Evolutionary conservation across 2,888 invertebrate genomes (phyloP).

Genomic region (Athripsodes cinereus): DNA sequence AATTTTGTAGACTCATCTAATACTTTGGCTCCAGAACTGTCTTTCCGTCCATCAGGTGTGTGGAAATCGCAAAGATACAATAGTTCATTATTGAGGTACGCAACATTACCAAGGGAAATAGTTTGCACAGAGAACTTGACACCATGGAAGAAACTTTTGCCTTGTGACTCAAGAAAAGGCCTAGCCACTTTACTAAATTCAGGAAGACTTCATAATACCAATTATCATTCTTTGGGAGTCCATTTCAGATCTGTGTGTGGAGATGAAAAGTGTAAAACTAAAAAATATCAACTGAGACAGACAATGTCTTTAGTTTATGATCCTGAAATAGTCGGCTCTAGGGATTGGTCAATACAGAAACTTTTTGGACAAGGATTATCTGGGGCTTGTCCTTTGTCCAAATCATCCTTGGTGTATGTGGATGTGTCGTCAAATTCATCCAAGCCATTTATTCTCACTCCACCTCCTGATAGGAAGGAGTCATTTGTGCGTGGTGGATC

Average conservation of each 20-base stretch:
- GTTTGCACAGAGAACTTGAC: slow-evolving; percentile 99
- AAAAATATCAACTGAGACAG: slow-evolving; percentile 74
- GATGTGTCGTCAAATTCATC: slow-evolving; percentile 64
- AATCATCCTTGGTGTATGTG: slow-evolving; percentile 71
- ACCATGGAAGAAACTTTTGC: slow-evolving; percentile 95
- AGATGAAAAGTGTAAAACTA: slow-evolving; percentile 51
- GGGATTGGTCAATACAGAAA: slow-evolving; percentile 82
- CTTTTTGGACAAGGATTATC: slow-evolving; percentile 82
- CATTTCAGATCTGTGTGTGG: slow-evolving; percentile 77
- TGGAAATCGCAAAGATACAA: slow-evolving; percentile 43
- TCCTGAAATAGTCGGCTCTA: slow-evolving; percentile 56
- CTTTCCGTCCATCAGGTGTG: slow-evolving; percentile 71
- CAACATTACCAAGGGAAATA: slow-evolving; percentile 90
- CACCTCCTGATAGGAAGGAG: slow-evolving; percentile 53
- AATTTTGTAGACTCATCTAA: slow-evolving; percentile 87
- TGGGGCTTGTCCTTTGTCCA: slow-evolving; percentile 76
- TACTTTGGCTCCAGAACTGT: slow-evolving; percentile 76
- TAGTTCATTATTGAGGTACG: slow-evolving; percentile 64
- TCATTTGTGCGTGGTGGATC: slow-evolving; percentile 64
- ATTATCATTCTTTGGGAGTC: slow-evolving; percentile 86
- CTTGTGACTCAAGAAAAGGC: slow-evolving; percentile 88
- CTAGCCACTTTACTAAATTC: slow-evolving; percentile 85
- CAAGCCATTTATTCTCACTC: slow-evolving; percentile 57
- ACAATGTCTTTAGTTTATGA: slow-evolving; percentile 86
- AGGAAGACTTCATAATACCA: slow-evolving; percentile 84